Conservation (phyloP, 2,797 vertebrate genomes). For the Merluccius polli region DNA sequence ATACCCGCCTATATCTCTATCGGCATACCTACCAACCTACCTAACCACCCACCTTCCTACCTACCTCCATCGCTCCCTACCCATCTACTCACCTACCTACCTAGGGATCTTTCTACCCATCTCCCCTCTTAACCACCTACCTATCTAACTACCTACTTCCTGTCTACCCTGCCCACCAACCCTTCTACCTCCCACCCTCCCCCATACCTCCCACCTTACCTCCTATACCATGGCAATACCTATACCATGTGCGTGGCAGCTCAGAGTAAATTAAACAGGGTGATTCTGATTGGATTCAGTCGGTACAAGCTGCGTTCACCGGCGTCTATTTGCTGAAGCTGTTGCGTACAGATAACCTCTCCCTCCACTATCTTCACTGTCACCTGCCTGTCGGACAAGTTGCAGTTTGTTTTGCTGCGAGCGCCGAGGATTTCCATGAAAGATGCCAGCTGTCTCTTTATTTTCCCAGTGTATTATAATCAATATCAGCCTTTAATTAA, state of each 20-base stretch:
- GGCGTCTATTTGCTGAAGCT: conserved; percentile 34
- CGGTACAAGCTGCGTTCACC: conserved; percentile 19
- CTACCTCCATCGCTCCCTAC: no score
- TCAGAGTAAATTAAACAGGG: conserved; percentile 14
- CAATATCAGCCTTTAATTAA: conserved; percentile 69
- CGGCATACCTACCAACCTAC: no score
- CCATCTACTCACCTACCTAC: no score
- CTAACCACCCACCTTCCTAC: no score
- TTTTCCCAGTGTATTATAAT: conserved; percentile 61
- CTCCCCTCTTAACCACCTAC: no score
- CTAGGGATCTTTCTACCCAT: no score
- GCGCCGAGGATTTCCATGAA: conserved; percentile 43
- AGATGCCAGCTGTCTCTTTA: conserved; percentile 55
- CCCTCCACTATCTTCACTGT: conserved; percentile 56
- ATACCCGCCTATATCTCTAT: no score
- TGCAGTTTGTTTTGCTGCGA: conserved; percentile 51
- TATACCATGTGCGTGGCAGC: conserved; percentile 2
- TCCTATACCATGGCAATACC: no score
- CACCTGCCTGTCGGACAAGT: conserved; percentile 59
- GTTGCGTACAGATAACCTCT: conserved; percentile 44
- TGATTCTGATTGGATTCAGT: conserved; percentile 41
- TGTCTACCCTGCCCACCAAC: no score
- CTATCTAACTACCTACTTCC: no score
- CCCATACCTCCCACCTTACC: no score
- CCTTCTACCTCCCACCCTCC: no score